phyloP scores from a whole-genome alignment of 1,140 invertebrate genomes.

The Aporrectodea caliginosa region DNA sequence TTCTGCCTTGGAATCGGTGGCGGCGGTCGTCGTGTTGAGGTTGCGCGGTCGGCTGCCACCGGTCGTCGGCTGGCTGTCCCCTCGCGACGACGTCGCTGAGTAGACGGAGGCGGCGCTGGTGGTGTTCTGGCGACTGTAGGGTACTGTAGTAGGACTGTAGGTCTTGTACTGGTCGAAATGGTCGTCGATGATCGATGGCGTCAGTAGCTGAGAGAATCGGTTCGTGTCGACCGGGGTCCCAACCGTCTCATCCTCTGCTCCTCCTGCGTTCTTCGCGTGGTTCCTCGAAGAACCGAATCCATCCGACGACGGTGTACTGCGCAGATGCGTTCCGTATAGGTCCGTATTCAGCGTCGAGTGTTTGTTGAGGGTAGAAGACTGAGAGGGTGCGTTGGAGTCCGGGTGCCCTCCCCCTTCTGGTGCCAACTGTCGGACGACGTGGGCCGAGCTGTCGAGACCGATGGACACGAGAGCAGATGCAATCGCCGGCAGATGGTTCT shows the following conservation, averaged over 20 bases:
- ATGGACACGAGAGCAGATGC: neutral
- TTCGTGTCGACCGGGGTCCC: neutral
- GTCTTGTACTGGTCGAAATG: slow-evolving; percentile 82
- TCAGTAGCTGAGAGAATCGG: slow-evolving; percentile 41
- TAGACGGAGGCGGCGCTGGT: slow-evolving; percentile 27
- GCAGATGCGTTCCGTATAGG: too few relatives aligned
- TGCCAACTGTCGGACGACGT: neutral
- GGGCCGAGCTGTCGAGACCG: neutral
- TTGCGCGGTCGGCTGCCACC: neutral
- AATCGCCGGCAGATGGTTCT: neutral
- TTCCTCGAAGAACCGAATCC: too few relatives aligned
- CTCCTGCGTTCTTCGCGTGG: too few relatives aligned
- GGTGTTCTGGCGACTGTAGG: too few relatives aligned
- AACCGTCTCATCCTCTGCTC: too few relatives aligned
- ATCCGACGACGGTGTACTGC: too few relatives aligned
- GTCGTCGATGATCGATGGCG: slow-evolving; percentile 60
- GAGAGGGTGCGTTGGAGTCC: too few relatives aligned
- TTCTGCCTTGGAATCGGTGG: too few relatives aligned
- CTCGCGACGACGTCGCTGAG: neutral
- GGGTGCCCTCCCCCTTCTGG: too few relatives aligned
- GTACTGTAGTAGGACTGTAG: neutral
- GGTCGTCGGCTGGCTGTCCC: neutral
- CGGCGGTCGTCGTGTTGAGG: too few relatives aligned
- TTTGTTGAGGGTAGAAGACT: too few relatives aligned
- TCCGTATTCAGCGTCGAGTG: too few relatives aligned